Evolutionary conservation across 2,113 vertebrate species (phyloP), one percentile per base, ranked within the genome.

Genomic region (Collichthys lucidus): DNA sequence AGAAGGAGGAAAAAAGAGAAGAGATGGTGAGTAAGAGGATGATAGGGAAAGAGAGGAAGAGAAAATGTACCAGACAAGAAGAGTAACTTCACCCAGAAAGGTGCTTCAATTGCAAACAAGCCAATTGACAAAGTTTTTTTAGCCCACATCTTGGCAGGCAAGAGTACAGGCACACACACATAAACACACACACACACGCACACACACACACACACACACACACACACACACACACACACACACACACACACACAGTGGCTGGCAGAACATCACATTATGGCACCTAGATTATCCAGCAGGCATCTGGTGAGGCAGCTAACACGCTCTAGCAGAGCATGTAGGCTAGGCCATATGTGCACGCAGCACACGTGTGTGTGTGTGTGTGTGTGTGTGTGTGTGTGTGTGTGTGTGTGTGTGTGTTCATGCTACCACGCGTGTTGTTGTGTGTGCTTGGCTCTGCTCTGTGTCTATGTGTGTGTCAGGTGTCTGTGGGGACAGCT

Each of bases 261-360:
- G 89, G 88, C 89, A 86, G 71, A 84, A 80, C 68, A 75, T 73
- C 80, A 44, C 80, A 88, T 88, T 72, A 86, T 85, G 86, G 82
- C 89, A 87, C 86, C 72, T 69, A 78, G 82, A 88, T 91, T 91
- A 92, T 89, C 91, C 81, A 88, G 86, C 57, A 88, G 79, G 88
- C 93, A 93, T 92, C 92, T 94, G 92, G 90, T 91, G 88, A 89
- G 87, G 80, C 82, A 83, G 86, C 77, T 87, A 90, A 87, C 86
- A 70, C 29, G 86, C 86, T 91, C 80, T 53, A 89, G 63, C 84
- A 86, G 88, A 89, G 74, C 85, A 82, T 86, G 79, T 70, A 75
- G 74, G 75, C 89, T 35, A 57, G 50, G 74, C 86, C 86, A 81
- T 91, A 80, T 84, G 91, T 82, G 86, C 55, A 11, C 70, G 35